Evolutionary conservation across 2,797 vertebrate genomes (phyloP), one percentile per base, ranked within the genome.

Genomic region (Pelochelys cantorii): DNA sequence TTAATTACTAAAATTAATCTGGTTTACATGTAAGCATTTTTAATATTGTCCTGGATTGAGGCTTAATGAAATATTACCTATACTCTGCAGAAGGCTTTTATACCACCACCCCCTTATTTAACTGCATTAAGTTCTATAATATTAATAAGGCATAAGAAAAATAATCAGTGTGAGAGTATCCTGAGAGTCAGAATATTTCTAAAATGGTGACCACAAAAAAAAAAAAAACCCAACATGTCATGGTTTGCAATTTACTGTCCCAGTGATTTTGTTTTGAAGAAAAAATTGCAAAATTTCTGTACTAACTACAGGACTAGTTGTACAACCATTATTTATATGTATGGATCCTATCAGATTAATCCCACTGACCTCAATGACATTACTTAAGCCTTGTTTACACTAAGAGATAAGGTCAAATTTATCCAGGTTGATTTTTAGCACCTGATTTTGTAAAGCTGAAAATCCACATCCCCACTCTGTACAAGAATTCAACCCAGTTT

Each of bases 21-120:
- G 93, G 94, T 83, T 91, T 93, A 87, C 92, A 97, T 95, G 78
- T 91, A 93, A 95, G 93, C 93, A 96, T 93, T 92, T 92, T 96
- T 96, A 96, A 95, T 97, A 95, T 90, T 92, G 81, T 83, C 77
- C 78, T 96, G 96, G 96, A 94, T 52, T 74, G 0, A 34, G 88
- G 93, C 88, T 95, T 96, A 96, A 97, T 96, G 88, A 96, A 97
- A 96, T 88, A 96, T 94, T 97, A 97, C 95, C 95, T 90, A 95
- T 93, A 83, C 94, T 87, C 94, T 92, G 96, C 91, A 96, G 85
- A 68, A 60, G n/a, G 95, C 94, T 95, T 94, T 79, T 74, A 85
- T 48, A 48, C 42, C 14, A 91, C 75, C 89, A 94, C 94, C 79
- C 86, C 54, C 88, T 96, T 96, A 94, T 96, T 96, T 95, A 93